Evolutionary conservation across 2,113 vertebrate species (phyloP).

Genomic region (Cynocephalus volans): DNA sequence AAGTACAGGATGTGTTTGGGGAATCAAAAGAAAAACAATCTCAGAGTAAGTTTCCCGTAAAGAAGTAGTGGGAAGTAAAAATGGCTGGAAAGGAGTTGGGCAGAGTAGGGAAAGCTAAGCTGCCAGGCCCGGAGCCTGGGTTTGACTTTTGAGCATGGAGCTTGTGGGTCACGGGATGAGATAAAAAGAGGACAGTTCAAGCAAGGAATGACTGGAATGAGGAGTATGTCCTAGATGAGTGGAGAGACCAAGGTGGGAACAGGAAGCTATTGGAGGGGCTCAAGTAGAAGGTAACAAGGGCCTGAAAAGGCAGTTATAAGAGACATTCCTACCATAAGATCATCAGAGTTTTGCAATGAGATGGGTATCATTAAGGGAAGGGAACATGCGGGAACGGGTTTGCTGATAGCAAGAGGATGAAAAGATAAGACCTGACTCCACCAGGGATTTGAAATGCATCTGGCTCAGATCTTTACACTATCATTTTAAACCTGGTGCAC

Average conservation of each 20-base stretch:
- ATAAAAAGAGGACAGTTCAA: not conserved
- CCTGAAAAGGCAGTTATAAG: not conserved
- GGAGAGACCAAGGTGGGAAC: not conserved
- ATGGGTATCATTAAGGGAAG: not conserved
- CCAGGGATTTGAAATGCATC: not conserved
- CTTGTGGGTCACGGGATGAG: not conserved
- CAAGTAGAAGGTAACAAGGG: not conserved
- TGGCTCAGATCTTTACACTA: not conserved
- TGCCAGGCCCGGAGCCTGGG: not conserved
- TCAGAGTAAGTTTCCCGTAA: slow-evolving; percentile 50
- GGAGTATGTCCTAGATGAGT: not conserved
- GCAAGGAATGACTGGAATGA: not conserved
- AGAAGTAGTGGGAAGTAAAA: not conserved
- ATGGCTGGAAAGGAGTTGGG: not conserved
- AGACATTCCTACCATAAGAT: not conserved
- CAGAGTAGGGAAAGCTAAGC: not conserved
- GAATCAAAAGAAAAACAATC: slow-evolving; percentile 60
- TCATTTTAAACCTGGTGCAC: not conserved
- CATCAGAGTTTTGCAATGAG: not conserved
- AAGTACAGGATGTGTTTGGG: slow-evolving; percentile 76
- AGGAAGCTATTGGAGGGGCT: not conserved
- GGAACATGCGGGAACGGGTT: not conserved
- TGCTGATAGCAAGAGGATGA: not conserved
- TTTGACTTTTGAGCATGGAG: not conserved
- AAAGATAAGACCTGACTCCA: not conserved